Conservation (phyloP, 1,140 invertebrate genomes). For the Caenorhabditis brenneri region DNA sequence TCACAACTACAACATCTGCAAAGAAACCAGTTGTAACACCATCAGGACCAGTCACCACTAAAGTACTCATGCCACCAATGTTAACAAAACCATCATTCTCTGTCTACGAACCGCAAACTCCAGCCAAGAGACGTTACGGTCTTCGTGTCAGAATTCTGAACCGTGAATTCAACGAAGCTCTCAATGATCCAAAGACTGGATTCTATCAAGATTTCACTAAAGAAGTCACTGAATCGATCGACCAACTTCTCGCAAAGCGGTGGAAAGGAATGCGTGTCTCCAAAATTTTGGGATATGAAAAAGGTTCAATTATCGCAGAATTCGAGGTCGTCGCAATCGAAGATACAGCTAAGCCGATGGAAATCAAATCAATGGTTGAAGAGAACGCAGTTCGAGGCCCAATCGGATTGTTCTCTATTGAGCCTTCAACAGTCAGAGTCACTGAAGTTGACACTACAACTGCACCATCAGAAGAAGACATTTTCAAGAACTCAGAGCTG, state of each 20-base stretch:
- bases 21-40: conserved; percentile 20
- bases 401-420: conserved; percentile 51
- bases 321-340: conserved; percentile 50
- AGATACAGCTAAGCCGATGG: conserved; percentile 48
- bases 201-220: conserved; percentile 54
- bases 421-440: conserved; percentile 54
- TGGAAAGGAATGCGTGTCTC: conserved; percentile 53
- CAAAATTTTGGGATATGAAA: conserved; percentile 48
- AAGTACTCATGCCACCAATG: conserved; percentile 31
- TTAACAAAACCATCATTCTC: background rate
- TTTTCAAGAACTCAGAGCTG: background rate
- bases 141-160: conserved; percentile 58
- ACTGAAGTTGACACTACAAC: conserved; percentile 42
- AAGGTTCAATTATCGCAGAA: conserved; percentile 56
- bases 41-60: background rate
- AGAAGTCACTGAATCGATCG: conserved; percentile 49
- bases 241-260: conserved; percentile 31
- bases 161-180: conserved; percentile 53
- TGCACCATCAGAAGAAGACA: background rate
- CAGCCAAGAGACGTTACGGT: conserved; percentile 45
- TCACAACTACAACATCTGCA: conserved; percentile 10
- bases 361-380: conserved; percentile 53
- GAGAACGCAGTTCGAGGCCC: conserved; percentile 54
- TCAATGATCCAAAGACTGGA: conserved; percentile 49
- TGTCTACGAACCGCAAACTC: conserved; percentile 23